Evolutionary conservation across 2,797 vertebrate genomes (phyloP).

Genomic region (Manis pentadactyla): DNA sequence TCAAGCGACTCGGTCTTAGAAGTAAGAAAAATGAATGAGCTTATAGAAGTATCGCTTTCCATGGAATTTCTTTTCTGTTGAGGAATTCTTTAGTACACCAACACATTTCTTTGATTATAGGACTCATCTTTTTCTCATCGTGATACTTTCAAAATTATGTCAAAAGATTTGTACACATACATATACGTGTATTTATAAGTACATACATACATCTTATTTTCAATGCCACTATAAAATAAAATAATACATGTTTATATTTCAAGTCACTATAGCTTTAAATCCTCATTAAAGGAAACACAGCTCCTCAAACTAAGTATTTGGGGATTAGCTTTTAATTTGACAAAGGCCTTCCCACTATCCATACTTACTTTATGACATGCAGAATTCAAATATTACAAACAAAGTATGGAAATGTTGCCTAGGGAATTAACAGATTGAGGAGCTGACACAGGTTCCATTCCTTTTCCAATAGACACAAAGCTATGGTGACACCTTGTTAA

Average conservation of each 20-base stretch:
- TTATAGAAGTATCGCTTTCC: not conserved
- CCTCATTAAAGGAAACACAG: not conserved
- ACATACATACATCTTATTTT: not conserved
- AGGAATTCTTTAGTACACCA: not conserved
- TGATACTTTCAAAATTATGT: not conserved
- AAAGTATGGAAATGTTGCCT: not conserved
- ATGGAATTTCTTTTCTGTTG: not conserved
- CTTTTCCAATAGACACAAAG: not conserved
- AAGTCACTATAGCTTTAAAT: not conserved
- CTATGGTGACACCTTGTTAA: not conserved
- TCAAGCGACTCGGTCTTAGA: not conserved
- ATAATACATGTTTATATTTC: not conserved
- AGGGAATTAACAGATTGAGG: not conserved
- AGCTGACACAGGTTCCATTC: not conserved
- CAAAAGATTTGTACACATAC: not conserved
- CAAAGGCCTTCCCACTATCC: not conserved
- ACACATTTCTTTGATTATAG: not conserved
- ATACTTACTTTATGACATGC: not conserved
- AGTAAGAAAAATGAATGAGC: not conserved
- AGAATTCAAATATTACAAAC: not conserved
- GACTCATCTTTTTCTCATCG: not conserved
- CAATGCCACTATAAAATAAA: not conserved
- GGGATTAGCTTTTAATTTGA: not conserved
- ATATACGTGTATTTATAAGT: accelerated
- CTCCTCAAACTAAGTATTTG: not conserved